phyloP scores from a whole-genome alignment of 1,140 invertebrate species.

The Maniola jurtina region DNA sequence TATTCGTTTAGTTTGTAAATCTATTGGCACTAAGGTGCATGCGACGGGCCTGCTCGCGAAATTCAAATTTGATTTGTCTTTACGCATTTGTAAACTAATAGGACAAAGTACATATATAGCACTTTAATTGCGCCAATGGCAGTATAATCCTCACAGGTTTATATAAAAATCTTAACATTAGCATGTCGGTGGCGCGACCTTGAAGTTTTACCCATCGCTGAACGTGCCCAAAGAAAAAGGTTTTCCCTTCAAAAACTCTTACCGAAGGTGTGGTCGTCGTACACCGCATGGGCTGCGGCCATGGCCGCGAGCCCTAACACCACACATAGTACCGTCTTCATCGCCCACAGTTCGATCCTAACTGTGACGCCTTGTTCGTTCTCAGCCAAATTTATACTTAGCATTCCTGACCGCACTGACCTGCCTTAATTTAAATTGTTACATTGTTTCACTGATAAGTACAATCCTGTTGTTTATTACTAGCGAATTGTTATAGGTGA shows the following conservation, averaged over 20 bases:
- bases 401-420: conserved; percentile 15
- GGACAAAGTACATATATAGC: no score
- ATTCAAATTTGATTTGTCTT: no score
- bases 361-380: conserved; percentile 3
- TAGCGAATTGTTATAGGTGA: conserved; percentile 7
- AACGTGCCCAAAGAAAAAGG: no score
- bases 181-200: no score
- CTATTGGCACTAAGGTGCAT: not conserved
- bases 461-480: not conserved
- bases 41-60: no score
- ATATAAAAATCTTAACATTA: no score
- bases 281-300: conserved; percentile 45
- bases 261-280: conserved; percentile 43
- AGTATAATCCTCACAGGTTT: no score
- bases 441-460: conserved; percentile 16
- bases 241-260: conserved; percentile 26
- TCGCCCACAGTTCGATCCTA: conserved; percentile 22
- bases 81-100: no score
- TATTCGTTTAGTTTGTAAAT: not conserved
- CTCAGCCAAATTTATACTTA: conserved; percentile 26
- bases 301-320: conserved; percentile 51
- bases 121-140: no score
- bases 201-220: no score
- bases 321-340: conserved; percentile 54
- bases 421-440: not conserved